Conservation (phyloP, 2,797 vertebrate genomes). For the Gallinago nigripennis region DNA sequence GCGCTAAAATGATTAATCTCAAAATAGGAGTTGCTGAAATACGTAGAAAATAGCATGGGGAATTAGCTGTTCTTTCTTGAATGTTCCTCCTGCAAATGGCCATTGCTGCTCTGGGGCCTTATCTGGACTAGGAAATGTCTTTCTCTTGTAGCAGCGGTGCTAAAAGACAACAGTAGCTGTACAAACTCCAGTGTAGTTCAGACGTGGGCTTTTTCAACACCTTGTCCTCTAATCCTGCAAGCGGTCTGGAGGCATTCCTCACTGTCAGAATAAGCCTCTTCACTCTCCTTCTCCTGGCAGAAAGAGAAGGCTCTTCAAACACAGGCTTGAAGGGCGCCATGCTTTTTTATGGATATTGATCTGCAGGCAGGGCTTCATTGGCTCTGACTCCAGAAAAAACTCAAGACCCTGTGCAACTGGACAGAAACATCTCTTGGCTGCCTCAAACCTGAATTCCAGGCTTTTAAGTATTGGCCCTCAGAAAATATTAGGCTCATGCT, state of each 20-base stretch:
- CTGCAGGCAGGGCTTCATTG: neutral
- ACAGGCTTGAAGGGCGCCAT: neutral
- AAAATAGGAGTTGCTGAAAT: neutral
- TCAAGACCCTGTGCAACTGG: neutral
- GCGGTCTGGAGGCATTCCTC: neutral
- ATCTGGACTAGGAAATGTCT: conserved; percentile 3
- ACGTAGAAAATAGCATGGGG: neutral
- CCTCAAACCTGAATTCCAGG: neutral
- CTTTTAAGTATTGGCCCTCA: neutral
- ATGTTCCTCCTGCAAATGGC: neutral
- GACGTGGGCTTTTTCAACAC: neutral
- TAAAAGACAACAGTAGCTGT: neutral
- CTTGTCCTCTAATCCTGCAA: neutral
- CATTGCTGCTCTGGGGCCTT: neutral
- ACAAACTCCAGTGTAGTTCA: neutral
- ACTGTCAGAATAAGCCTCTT: neutral
- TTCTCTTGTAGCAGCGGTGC: neutral
- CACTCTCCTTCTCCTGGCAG: no score
- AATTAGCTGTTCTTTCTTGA: neutral
- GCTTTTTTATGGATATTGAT: neutral
- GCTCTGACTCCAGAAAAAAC: neutral
- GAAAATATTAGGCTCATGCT: neutral
- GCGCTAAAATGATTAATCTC: neutral
- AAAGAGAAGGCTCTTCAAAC: neutral
- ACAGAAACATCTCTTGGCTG: neutral